Evolutionary conservation across 2,113 vertebrate genomes (phyloP).

Genomic region (Leptosomus discolor): DNA sequence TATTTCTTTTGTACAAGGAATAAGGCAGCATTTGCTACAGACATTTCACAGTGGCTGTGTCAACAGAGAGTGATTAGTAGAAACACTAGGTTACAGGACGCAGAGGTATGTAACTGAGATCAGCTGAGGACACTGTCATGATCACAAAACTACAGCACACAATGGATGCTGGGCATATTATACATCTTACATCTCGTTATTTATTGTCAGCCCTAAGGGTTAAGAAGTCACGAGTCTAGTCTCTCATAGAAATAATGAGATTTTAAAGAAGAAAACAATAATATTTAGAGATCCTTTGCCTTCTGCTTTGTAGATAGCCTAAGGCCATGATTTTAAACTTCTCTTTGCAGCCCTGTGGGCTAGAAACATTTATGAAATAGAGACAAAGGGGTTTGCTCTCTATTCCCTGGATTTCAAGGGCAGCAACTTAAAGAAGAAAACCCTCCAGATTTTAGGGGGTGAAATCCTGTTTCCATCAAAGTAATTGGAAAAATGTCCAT

Average conservation of each 20-base stretch:
- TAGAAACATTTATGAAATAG: neutral
- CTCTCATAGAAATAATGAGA: neutral
- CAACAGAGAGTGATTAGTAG: neutral
- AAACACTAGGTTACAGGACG: neutral
- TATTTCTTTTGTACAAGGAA: neutral
- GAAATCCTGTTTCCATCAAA: neutral
- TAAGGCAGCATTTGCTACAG: neutral
- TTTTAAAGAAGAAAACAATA: neutral
- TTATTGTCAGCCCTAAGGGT: neutral
- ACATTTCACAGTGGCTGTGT: neutral
- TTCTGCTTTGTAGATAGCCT: slow-evolving; percentile 10
- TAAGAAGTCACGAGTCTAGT: neutral
- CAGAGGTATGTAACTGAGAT: neutral
- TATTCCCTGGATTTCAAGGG: neutral
- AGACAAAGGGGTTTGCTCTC: neutral
- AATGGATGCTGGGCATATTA: neutral
- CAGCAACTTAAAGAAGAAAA: neutral
- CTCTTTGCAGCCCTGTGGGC: neutral
- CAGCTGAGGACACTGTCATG: neutral
- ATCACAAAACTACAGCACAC: neutral
- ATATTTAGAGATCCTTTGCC: neutral
- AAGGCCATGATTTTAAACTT: neutral
- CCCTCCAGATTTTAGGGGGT: neutral
- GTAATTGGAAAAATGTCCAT: neutral
- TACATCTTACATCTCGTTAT: neutral